Base-by-base conservation (phyloP, 2,797 vertebrate genomes). In the Ibycter americanus region DNA sequence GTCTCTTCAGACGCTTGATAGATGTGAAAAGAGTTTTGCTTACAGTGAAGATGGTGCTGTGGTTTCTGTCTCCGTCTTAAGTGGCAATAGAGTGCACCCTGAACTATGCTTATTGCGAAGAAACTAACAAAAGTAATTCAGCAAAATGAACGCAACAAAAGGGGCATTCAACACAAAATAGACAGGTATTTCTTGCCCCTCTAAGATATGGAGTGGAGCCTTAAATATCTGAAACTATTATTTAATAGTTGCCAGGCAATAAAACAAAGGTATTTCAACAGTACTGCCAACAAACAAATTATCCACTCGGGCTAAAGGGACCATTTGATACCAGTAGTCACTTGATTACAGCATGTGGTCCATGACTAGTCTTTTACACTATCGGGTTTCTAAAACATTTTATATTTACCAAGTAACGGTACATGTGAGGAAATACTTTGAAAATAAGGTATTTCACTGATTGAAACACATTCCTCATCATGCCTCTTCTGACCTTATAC, bases 1-100 rank as follows among this genome's bases (percentile, higher is more conserved):
- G 91, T 96, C 92, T 96, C 29, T 46, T 86, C 71, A 94, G 95
- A 96, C 83, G 89, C 91, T 97, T 81, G 25, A 95, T 96, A 95
- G 96, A 98, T 87, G 85, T 87, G 83, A 92, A 94, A 82, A 65
- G 65, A 87, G 17, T 54, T 93, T 89, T 96, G 84, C 79, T 94
- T 92, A 80, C 59, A 90, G 61, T 71, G 63, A 95, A 95, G 84
- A 96, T 51, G 31, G 55, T 58, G 76, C 83, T 95, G 93, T 95
- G 91, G 71, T 95, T 97, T 96, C 84, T 92, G 90, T 94, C 47
- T 97, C 79, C 68, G 74, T 89, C 92, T 52, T 70, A 95, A 90
- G 87, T 27, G 62, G 80, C 36, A 62, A 65, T 8, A 72, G 49
- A 72, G 66, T 54, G 51, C 59, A 80, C 67, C 81, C 66, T 81